Conservation (phyloP, 2,113 vertebrate genomes). For the Nesoenas mayeri region DNA sequence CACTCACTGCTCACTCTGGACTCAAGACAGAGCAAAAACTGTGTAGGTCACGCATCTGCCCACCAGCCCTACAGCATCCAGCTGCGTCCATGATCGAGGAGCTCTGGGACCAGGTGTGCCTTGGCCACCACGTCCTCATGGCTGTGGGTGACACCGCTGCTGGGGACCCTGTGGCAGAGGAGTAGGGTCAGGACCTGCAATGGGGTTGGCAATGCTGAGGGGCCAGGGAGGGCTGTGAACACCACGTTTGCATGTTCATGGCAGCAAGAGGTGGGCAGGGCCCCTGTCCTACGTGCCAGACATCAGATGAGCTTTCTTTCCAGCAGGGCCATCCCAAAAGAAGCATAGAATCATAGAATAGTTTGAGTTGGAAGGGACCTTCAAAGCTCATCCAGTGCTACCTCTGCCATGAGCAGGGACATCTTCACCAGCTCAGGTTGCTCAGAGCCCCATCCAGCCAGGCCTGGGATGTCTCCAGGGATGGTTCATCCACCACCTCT, state of each 20-base stretch:
- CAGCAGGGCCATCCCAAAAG: background rate
- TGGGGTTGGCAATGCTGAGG: background rate
- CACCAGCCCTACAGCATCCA: background rate
- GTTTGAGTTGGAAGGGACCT: too few species aligned
- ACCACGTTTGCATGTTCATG: fast-evolving
- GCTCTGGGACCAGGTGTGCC: background rate
- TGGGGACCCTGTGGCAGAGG: background rate
- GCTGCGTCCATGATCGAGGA: background rate
- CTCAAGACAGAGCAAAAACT: background rate
- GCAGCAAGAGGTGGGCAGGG: background rate
- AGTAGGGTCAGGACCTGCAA: background rate
- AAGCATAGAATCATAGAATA: too few species aligned
- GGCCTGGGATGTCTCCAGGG: too few species aligned
- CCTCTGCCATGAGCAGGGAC: too few species aligned
- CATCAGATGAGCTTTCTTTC: background rate
- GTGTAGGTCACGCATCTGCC: background rate
- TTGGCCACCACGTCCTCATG: background rate
- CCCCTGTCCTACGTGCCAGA: fast-evolving
- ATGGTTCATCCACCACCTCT: too few species aligned
- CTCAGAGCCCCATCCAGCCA: too few species aligned
- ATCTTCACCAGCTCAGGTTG: too few species aligned
- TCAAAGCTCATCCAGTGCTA: too few species aligned
- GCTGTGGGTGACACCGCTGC: background rate
- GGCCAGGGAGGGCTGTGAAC: background rate
- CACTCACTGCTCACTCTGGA: background rate